Evolutionary conservation across 2,888 invertebrate genomes (phyloP).

Genomic region (Tribolium freemani): DNA sequence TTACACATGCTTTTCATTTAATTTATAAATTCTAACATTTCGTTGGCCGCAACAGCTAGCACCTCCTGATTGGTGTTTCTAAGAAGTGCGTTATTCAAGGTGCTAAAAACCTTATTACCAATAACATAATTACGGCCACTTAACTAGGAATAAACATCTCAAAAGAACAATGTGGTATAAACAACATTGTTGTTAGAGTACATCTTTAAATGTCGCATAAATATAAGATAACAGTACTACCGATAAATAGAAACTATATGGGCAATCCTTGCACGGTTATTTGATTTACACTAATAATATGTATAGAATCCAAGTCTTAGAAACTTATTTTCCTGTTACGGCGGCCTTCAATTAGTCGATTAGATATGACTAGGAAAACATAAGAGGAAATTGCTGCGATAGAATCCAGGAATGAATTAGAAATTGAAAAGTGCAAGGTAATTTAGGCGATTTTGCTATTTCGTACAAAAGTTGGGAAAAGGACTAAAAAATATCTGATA

Average conservation of each 20-base stretch:
- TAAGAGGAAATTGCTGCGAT: background rate
- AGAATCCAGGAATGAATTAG: too few species aligned
- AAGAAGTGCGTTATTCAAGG: constrained; percentile 14
- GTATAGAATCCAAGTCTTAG: background rate
- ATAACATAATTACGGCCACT: constrained; percentile 38
- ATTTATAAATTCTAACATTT: too few species aligned
- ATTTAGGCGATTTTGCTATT: too few species aligned
- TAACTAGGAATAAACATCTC: constrained; percentile 30
- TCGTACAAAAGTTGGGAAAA: too few species aligned
- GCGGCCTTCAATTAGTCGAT: background rate
- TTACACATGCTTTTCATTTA: too few species aligned
- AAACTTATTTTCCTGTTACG: background rate
- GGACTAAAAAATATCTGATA: too few species aligned
- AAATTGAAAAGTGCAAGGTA: too few species aligned
- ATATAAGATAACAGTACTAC: constrained; percentile 43
- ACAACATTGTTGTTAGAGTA: constrained; percentile 40
- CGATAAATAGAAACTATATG: constrained; percentile 44
- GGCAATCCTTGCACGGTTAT: constrained; percentile 43
- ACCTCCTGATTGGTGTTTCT: constrained; percentile 2
- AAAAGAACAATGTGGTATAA: constrained; percentile 40
- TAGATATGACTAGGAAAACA: background rate
- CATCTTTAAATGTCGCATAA: constrained; percentile 35
- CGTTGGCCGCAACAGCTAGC: too few species aligned
- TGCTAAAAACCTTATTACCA: constrained; percentile 42
- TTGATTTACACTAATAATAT: constrained; percentile 39